Evolutionary conservation across 2,113 vertebrate species (phyloP), one percentile per base, ranked within the genome.

Genomic region (Agapornis roseicollis): DNA sequence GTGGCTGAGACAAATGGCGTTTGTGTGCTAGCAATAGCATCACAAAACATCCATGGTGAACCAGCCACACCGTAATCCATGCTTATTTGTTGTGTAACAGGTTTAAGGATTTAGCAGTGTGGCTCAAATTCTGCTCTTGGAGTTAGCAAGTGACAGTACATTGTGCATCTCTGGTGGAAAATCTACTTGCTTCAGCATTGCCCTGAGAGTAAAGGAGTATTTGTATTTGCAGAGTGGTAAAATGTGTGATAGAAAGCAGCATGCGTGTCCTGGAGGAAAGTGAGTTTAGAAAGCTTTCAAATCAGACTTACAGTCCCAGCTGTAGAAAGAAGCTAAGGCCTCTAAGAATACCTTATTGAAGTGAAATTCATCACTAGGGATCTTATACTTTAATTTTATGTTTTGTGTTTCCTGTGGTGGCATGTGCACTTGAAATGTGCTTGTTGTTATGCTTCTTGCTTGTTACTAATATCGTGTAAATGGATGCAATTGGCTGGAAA

Each of bases 21-120:
- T 74, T 80, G 42, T 77, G 24, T 39, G 71, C 87, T 85, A 90
- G 89, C 89, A 94, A 90, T 44, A 90, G 79, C 61, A 90, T 87
- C 91, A 74, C 64, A 55, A 72, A 93, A 77, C 85, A 90, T 90
- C 95, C 83, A 27, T 90, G 78, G 93, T 87, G 78, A 88, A 56
- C 61, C 69, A 68, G 52, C 90, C 90, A 97, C 4, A 65, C 97
- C 76, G 56, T 98, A 98, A 98, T 98, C 98, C 97, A 94, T 89
- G 95, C 97, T 97, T 98, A 98, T 91, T 97, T 96, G 96, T 98
- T 98, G 98, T 97, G 95, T 98, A 98, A 98, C 97, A 79, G 65
- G 95, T 96, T 96, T 97, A 93, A 88, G 93, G 96, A 90, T 69
- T 97, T 96, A 83, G 78, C 82, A 56, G 83, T 7, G 52, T 80